Base-by-base conservation (phyloP, 2,113 vertebrate species). In the Oophaga pumilio region DNA sequence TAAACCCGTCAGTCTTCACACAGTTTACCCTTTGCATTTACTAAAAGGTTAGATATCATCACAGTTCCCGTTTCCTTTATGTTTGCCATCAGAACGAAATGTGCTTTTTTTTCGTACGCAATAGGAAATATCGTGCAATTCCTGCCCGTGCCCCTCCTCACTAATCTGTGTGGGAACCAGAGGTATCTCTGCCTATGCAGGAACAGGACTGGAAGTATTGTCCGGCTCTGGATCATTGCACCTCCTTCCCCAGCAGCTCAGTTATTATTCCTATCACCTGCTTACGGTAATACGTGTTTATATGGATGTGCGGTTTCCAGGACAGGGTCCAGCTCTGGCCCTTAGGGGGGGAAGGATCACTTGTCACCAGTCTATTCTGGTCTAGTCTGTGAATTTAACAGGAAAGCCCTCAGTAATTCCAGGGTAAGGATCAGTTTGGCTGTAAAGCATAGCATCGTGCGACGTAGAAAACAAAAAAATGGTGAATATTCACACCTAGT, bases 71-170 rank as follows among this genome's bases (percentile, higher is more conserved):
- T 86, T 86, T 86, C 85, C 85, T 86, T 86, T 79, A 68, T 86
- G 26, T 86, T 86, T 79, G 60, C 49, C 59, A 28, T 86, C 50
- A 64, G 74, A 79, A 86, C 85, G 53, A 69, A 69, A 86, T 86
- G 85, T 86, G 76, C 85, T 79, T 74, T 86, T 86, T 85, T 69
- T 86, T 86, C 26, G 24, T 86, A 52, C 76, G 85, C 62, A 86
- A 86, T 86, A 86, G 85, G 85, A 86, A 86, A 79, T 86, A 86
- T 79, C 85, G 52, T 86, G 85, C 76, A 86, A 86, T 86, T 86
- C 76, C 85, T 69, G 85, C 20, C 85, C 71, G 49, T 17, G 13
- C n/a, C 85, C 43, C 49, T 28, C 28, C 17, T 77, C 59, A 24
- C n/a, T 76, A 77, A 86, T 86, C 84, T 86, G 85, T 79, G 76